phyloP scores from a whole-genome alignment of 2,888 invertebrate species.

The Gibbula magus region DNA sequence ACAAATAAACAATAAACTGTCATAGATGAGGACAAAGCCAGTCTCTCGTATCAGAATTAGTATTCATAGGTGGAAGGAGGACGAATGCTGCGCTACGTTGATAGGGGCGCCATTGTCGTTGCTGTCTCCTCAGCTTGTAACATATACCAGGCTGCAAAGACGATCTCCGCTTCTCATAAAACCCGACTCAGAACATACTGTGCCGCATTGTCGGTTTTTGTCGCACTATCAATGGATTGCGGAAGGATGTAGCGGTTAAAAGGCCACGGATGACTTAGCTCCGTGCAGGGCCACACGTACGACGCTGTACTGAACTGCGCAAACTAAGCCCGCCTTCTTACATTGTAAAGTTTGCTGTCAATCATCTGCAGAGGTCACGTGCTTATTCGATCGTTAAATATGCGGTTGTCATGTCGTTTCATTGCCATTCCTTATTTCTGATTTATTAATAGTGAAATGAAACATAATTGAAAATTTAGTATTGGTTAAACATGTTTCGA shows the following conservation, averaged over 20 bases:
- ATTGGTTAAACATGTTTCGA: background rate
- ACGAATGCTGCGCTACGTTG: background rate
- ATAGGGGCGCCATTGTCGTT: background rate
- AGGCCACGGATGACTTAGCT: conserved; percentile 19
- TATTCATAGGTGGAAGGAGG: background rate
- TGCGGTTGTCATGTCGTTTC: conserved; percentile 10
- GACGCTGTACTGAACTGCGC: background rate
- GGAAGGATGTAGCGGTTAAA: conserved; percentile 7
- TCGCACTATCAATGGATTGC: background rate
- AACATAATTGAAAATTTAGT: background rate
- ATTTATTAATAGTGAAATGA: conserved; percentile 8
- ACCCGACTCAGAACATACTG: background rate
- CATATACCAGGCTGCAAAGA: background rate
- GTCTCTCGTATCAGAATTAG: background rate
- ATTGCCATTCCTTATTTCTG: background rate
- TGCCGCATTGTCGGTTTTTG: background rate
- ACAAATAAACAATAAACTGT: too few relatives aligned
- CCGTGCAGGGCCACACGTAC: conserved; percentile 19
- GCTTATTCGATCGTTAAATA: background rate
- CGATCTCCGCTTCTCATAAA: background rate
- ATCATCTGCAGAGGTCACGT: conserved; percentile 4
- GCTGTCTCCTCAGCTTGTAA: conserved; percentile 4
- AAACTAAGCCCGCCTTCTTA: background rate
- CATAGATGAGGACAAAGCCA: too few relatives aligned
- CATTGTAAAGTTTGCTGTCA: conserved; percentile 15